Base-by-base conservation (phyloP, 2,797 vertebrate genomes). In the Pseudomugil tenellus region DNA sequence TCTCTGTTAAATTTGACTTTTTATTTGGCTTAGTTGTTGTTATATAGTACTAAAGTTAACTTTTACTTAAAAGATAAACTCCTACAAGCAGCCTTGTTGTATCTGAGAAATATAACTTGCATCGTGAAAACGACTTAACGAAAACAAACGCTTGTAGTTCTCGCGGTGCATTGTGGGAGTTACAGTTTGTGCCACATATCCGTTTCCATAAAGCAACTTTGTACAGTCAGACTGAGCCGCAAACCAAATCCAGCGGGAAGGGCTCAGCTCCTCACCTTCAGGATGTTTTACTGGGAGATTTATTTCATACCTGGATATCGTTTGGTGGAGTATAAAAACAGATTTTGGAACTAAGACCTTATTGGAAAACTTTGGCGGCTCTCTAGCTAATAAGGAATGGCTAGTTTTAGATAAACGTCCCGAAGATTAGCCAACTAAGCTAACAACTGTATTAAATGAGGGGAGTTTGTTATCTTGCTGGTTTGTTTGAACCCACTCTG, bases 101-200 rank as follows among this genome's bases (percentile, higher is more conserved):
- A 12, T 0, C 11, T 6, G 0, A 0, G 3, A 32, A 46, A 28
- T 21, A 19, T 1, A 1, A 6, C 9, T 7, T 0, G 1, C 3
- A 60, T 52, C 17, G 46, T 1, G 11, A 1, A 2, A 12, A 28
- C 6, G 2, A 8, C 6, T 3, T 0, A 2, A 55, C 16, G 34
- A 57, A 7, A 82, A 80, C 66, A 63, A 65, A 58, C 37, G 1
- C 28, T 67, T 49, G 68, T 64, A 14, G 41, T 17, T 31, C n/a
- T 6, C 90, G 91, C 89, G 1, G n/a, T 91, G 93, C 90, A 89
- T 86, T 83, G 34, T 92, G 92, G 92, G 91, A 91, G 39, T 84
- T 87, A 87, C 80, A 91, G 91, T 92, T 76, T 82, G 79, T 91
- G 90, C 87, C 90, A 90, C 89, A 91, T 91, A 91, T 84, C 89